Evolutionary conservation across 1,140 invertebrate species (phyloP), one percentile per base, ranked within the genome.

Genomic region (Brachionus manjavacas): DNA sequence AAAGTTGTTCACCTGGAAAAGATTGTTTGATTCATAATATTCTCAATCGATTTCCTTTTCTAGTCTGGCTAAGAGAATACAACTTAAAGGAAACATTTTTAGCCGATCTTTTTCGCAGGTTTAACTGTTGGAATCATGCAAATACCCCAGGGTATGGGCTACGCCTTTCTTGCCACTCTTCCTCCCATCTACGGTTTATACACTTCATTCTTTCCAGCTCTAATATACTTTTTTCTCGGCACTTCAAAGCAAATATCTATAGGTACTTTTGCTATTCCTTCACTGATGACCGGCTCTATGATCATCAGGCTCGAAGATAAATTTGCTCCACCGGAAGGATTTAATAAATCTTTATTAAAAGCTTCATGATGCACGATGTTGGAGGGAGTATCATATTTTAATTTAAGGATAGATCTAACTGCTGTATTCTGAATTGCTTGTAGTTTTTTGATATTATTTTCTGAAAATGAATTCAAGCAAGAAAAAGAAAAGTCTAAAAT

Each of bases 131-230:
- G 89, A 3, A 87, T 91, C 23, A 88, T 91, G 83, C 90, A 90
- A 78, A 89, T 91, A 72, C 90, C 91, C 6, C 90, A 91, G 85
- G 89, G 90, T 41, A 88, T 91, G 85, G 91, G 90, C 4, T 91
- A 91, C 86, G 89, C 90, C 8, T 85, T 89, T 28, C 86, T 91
- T 6, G 89, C 91, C 1, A 16, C 41, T 49, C 14, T 83, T 1
- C 8, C 31, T 16, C 25, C 49, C n/a, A 72, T 87, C 3, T 85
- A 87, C 70, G 88, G 88, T 3, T 78, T 88, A 4, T 88, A 88
- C 84, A 85, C 85, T 0, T 86, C 88, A 14, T 88, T 88, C 84
- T 88, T 88, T 72, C 85, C 86, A 7, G 85, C 86, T 11, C 8
- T 87, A 3, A 43, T 87, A 0, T 88, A 88, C 66, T 46, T 86